Percentiles rank a stretch among this genome's conserved stretches.
Conservation (phyloP, 2,888 invertebrate species). For the Brachyptera risi region DNA sequence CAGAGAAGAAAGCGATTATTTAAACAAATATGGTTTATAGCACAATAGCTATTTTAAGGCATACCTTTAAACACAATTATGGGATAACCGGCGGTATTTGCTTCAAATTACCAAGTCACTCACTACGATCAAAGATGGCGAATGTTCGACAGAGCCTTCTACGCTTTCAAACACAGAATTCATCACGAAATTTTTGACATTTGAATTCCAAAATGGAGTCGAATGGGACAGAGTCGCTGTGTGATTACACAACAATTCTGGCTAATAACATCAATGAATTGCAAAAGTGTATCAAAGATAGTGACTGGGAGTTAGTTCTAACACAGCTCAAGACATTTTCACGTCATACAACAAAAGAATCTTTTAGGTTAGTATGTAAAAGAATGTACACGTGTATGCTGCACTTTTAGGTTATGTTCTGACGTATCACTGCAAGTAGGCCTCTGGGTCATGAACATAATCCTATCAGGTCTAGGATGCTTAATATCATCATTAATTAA, state of each 20-base stretch:
- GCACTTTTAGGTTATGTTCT: not conserved
- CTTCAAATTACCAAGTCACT: conserved; percentile 1
- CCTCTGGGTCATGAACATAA: too few relatives aligned
- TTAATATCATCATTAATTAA: too few relatives aligned
- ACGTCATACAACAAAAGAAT: not conserved
- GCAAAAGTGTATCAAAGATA: conserved; percentile 43
- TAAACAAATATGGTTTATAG: not conserved
- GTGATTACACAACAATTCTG: not conserved
- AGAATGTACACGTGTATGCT: not conserved
- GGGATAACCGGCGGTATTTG: too few relatives aligned
- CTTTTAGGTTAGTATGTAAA: not conserved
- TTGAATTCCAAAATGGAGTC: not conserved
- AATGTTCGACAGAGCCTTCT: not conserved
- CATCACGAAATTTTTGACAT: not conserved
- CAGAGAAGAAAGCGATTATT: not conserved
- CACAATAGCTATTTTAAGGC: not conserved
- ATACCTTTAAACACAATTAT: not conserved
- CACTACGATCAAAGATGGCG: conserved; percentile 11
- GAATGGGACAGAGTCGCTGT: conserved; percentile 6
- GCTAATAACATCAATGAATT: not conserved
- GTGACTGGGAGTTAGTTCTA: conserved; percentile 53
- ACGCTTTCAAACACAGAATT: not conserved
- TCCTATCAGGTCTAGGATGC: too few relatives aligned
- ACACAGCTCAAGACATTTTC: conserved; percentile 47
- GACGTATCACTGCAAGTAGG: not conserved